Base-by-base conservation (phyloP, 2,113 vertebrate genomes). In the Telmatochromis sp. region DNA sequence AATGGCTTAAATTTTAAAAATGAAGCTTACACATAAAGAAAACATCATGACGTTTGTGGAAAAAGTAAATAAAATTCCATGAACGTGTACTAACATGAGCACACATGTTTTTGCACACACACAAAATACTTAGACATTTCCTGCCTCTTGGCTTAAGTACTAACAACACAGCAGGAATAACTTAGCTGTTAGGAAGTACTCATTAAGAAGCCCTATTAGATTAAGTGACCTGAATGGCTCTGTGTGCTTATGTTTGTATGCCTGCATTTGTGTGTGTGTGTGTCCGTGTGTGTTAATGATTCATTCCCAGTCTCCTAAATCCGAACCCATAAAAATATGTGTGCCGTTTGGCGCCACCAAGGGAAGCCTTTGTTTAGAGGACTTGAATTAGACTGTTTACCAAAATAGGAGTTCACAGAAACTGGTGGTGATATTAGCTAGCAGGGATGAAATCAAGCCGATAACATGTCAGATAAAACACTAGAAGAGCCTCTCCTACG, bases 191-290 rank as follows among this genome's bases (percentile, higher is more conserved):
- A 87, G 91, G 91, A 92, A 90, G 86, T 82, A 50, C 63, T 65
- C 87, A 90, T 92, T 83, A 81, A 35, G 86, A 79, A 79, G 45
- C 75, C 23, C 80, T 86, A 93, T 94, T 95, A 91, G 90, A 94
- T 94, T 92, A 86, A 31, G 87, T 79, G 79, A 87, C 83, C 86
- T 90, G 73, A 93, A 87, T 92, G 81, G 83, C 55, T 86, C 19
- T 86, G 50, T 87, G 60, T 80, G 86, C 15, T 7, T 79, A 35
- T 40, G 55, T 42, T 37, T 47, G 80, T 82, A 51, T 60, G n/a
- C 26, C 45, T 51, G 23, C 42, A 19, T 47, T 47, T 75, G 57
- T 73, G 40, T 19, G 57, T 63, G 31, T 47, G 6, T 78, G 23
- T 79, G 26, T 40, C 21, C 33, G 21, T 53, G 80, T 84, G 54